A percentile compares a stretch with the other conserved stretches of the same genome.
Evolutionary conservation across 2,888 invertebrate species (phyloP).

Genomic region (Zonitis immaculata): DNA sequence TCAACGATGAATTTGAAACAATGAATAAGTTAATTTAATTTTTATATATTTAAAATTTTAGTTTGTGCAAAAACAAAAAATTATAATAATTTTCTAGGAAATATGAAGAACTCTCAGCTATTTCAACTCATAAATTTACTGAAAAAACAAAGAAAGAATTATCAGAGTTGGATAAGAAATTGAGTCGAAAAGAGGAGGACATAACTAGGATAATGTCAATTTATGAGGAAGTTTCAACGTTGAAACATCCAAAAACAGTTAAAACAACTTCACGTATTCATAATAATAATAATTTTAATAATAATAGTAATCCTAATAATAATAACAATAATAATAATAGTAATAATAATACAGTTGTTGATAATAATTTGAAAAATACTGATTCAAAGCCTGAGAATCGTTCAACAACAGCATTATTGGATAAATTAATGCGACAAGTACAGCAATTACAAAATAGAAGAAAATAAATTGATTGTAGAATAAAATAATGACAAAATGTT

Average conservation of each 20-base stretch:
- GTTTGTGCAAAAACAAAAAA: too few relatives aligned
- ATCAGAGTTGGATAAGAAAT: slow-evolving; percentile 40
- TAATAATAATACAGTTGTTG: slow-evolving; percentile 25
- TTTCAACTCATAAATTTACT: slow-evolving; percentile 24
- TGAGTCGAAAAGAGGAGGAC: slow-evolving; percentile 46
- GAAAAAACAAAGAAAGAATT: slow-evolving; percentile 35
- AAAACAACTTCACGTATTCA: too few relatives aligned
- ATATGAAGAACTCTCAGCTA: slow-evolving; percentile 39
- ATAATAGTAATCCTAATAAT: too few relatives aligned
- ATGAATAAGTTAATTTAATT: slow-evolving; percentile 39
- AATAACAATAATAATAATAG: too few relatives aligned
- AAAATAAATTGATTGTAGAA: slow-evolving; percentile 4
- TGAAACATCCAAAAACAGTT: slow-evolving; percentile 44
- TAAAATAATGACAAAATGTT: background rate
- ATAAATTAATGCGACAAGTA: slow-evolving; percentile 45
- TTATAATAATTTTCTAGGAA: slow-evolving; percentile 27
- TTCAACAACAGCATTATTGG: slow-evolving; percentile 44
- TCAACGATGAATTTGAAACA: slow-evolving; percentile 45
- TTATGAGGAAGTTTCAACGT: slow-evolving; percentile 46
- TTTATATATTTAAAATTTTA: too few relatives aligned
- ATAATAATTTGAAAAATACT: slow-evolving; percentile 2
- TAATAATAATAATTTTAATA: too few relatives aligned
- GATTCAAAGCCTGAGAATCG: slow-evolving; percentile 5
- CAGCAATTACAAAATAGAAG: slow-evolving; percentile 43
- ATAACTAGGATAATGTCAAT: slow-evolving; percentile 47